Base-by-base conservation (phyloP, 1,140 invertebrate species). In the Sitodiplosis mosellana region DNA sequence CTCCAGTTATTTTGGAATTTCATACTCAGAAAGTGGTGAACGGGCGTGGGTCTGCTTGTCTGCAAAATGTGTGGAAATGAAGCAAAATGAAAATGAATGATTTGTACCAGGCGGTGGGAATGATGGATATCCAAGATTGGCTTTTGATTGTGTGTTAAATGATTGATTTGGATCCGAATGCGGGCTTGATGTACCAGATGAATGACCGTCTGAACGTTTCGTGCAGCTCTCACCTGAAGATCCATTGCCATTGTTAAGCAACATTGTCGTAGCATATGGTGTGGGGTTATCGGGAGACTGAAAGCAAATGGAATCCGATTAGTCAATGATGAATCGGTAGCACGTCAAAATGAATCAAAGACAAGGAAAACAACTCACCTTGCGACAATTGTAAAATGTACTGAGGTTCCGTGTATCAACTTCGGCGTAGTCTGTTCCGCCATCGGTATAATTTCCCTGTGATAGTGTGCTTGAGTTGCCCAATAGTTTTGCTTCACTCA, bases 181-280 rank as follows among this genome's bases (percentile, higher is more conserved):
- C 2, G 61, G 72, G 57, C 51, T 73, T 66, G 56, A 72, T 56
- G 44, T 72, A 63, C 53, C 73, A 58, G 38, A 73, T 53, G 54
- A 71, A 69, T 46, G 70, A 68, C 54, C 70, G 55, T 53, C 72
- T 54, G 63, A 70, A 56, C 48, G 72, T 64, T 54, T 73, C 65
- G 37, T 61, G 15, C 59, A 67, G 57, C 53, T 70, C 62, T 53
- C 71, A 54, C 51, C 64, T 55, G 38, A 69, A 47, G 52, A 72
- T 18, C 11, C 18, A 57, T 55, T 69, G 72, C 14, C 83, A 27
- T 27, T 27, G 27, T n/a, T n/a, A 63, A 64, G 58, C 14, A 64
- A 60, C 40, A 83, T 86, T 1, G 85, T 87, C 0, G 84, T 88
- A 1, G 85, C 85, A 59, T 88, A 88, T 0, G 85, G 85, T 6